A percentile compares a stretch with the other conserved stretches of the same genome.
These are phyloP conservation scores for Hapalemur alaotrensis DNA, from an alignment of 2,797 vertebrate species.

Conservation along the genomic window DNA sequence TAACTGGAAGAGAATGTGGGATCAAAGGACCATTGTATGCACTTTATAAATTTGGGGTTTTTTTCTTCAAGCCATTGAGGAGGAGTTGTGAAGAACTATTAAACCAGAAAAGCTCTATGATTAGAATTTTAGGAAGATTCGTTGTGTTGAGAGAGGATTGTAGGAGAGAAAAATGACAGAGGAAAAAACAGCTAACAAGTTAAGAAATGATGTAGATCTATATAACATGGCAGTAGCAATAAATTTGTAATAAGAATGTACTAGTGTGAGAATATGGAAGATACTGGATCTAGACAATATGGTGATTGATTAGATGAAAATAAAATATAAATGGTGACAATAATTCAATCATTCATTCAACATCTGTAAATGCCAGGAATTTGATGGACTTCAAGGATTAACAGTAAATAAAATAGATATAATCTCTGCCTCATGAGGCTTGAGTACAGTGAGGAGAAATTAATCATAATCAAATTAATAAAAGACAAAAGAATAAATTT, in stretches of 20 bases:
- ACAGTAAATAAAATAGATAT: neutral
- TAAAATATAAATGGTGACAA: neutral
- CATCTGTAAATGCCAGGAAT: neutral
- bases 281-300: neutral
- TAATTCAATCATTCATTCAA: neutral
- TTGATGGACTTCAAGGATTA: neutral
- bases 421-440: neutral
- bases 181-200: neutral
- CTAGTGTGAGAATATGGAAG: neutral
- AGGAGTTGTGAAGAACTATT: neutral
- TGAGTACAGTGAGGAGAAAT: neutral
- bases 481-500: neutral
- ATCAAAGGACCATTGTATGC: neutral
- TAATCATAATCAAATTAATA: neutral
- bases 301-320: neutral
- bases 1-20: neutral
- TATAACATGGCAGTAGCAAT: neutral
- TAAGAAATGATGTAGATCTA: neutral
- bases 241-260: neutral
- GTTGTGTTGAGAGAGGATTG: neutral
- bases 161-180: neutral
- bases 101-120: neutral
- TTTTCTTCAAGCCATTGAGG: neutral
- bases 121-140: neutral
- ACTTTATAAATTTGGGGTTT: neutral